Conservation (phyloP, 1,140 invertebrate genomes). For the Drosophila tani region DNA sequence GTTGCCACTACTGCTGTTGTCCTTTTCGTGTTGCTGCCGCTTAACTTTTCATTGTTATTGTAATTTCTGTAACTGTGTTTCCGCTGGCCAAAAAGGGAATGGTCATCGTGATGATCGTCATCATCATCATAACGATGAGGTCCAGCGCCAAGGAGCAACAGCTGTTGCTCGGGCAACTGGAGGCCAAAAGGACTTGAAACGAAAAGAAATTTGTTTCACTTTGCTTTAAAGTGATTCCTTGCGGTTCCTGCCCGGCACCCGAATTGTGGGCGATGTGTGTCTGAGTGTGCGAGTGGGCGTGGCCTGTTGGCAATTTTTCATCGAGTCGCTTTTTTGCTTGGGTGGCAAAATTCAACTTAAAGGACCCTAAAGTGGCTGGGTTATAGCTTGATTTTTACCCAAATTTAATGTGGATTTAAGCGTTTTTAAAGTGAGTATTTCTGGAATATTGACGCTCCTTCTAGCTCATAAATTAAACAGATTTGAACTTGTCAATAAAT, state of each 20-base stretch:
- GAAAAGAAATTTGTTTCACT: constrained; percentile 53
- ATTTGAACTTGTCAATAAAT: constrained; percentile 38
- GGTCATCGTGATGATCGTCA: constrained; percentile 29
- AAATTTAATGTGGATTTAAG: constrained; percentile 1
- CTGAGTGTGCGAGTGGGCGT: constrained; percentile 33
- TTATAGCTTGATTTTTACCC: background rate
- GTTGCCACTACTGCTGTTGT: constrained; percentile 62
- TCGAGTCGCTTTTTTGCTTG: constrained; percentile 9
- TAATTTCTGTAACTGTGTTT: constrained; percentile 69
- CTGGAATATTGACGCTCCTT: background rate
- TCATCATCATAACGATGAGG: constrained; percentile 61
- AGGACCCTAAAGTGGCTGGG: constrained; percentile 27
- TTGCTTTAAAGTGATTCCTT: constrained; percentile 72
- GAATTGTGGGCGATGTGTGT: constrained; percentile 12
- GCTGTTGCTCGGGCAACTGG: constrained; percentile 71
- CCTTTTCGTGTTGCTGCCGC: constrained; percentile 73
- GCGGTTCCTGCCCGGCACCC: constrained; percentile 39
- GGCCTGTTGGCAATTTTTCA: constrained; percentile 37
- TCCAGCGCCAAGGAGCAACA: constrained; percentile 54
- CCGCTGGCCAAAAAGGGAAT: constrained; percentile 17
- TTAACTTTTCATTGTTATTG: constrained; percentile 83
- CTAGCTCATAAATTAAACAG: constrained; percentile 25
- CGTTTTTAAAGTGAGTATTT: background rate
- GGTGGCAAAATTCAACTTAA: constrained; percentile 22
- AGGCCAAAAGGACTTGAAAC: constrained; percentile 54